These are phyloP conservation scores for Yponomeuta sedellus DNA, from an alignment of 2,888 invertebrate genomes.

Conservation along the genomic window DNA sequence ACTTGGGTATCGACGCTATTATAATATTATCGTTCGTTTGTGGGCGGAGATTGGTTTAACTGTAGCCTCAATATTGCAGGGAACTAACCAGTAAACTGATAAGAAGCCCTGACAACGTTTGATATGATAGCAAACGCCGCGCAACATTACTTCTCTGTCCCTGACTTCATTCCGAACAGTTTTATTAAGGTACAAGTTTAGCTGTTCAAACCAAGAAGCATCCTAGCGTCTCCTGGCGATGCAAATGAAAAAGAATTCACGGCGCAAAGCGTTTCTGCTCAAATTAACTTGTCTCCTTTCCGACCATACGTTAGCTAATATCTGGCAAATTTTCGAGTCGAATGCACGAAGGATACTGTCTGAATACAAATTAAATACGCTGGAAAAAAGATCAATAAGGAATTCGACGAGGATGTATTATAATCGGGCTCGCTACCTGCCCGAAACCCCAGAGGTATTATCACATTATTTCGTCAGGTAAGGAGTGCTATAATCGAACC, in stretches of 20 bases:
- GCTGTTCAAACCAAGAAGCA: not conserved
- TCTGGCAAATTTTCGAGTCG: not conserved
- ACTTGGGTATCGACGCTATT: not conserved
- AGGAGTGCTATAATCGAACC: slow-evolving; percentile 37
- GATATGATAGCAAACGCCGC: not conserved
- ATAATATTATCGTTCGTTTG: not conserved
- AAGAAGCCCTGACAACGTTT: not conserved
- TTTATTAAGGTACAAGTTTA: not conserved
- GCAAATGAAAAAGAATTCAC: not conserved
- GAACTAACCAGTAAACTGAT: not conserved
- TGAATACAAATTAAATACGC: not conserved
- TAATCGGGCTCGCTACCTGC: slow-evolving; percentile 62
- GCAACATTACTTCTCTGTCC: not conserved
- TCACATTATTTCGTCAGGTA: slow-evolving; percentile 53
- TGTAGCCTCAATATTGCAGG: not conserved
- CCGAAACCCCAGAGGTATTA: slow-evolving; percentile 43
- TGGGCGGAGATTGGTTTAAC: not conserved
- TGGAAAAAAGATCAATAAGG: not conserved
- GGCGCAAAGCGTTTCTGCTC: not conserved
- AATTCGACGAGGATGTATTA: slow-evolving; percentile 39
- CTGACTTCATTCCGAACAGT: not conserved
- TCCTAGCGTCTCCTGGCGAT: not conserved
- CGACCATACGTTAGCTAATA: not conserved
- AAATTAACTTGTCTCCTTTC: not conserved
- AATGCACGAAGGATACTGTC: not conserved